Conservation (phyloP, 2,113 vertebrate species). For the Labeo rohita region DNA sequence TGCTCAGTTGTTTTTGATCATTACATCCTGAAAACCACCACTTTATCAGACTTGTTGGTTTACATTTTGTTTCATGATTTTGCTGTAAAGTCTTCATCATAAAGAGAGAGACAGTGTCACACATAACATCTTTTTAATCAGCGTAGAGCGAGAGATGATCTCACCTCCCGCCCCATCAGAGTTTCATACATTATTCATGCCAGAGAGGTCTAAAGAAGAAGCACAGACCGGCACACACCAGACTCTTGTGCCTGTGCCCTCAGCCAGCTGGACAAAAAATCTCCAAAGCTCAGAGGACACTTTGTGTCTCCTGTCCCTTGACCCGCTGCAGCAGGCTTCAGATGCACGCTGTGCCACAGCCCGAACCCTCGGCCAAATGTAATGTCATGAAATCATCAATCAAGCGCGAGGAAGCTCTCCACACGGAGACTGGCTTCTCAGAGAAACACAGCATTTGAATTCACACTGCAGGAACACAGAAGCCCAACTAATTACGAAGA, state of each 20-base stretch:
- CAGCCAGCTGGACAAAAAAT: slow-evolving; percentile 16
- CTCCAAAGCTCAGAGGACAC: not conserved
- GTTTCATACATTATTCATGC: slow-evolving; percentile 52
- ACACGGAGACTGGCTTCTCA: not conserved
- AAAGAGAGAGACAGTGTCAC: not conserved
- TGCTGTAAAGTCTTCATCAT: not conserved
- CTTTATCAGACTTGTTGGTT: not conserved
- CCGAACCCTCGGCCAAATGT: not conserved
- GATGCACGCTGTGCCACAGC: not conserved
- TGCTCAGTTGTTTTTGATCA: not conserved
- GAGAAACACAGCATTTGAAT: slow-evolving; percentile 15
- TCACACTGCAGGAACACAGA: slow-evolving; percentile 37
- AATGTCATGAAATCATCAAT: slow-evolving; percentile 9
- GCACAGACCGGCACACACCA: slow-evolving; percentile 22
- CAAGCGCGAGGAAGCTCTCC: not conserved
- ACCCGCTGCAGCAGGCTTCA: slow-evolving; percentile 9
- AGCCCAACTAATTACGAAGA: slow-evolving; percentile 46
- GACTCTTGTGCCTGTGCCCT: slow-evolving; percentile 34
- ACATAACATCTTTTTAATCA: slow-evolving; percentile 11
- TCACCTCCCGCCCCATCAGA: slow-evolving; percentile 43
- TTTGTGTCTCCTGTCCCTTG: slow-evolving; percentile 14
- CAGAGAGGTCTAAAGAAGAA: not conserved
- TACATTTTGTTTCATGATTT: not conserved
- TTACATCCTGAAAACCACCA: not conserved
- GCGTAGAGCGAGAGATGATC: not conserved